Percentiles rank a stretch among this genome's conserved stretches.
These are phyloP conservation scores for Melanotaenia nigrans DNA, from an alignment of 2,797 vertebrate species.

Conservation along the genomic window DNA sequence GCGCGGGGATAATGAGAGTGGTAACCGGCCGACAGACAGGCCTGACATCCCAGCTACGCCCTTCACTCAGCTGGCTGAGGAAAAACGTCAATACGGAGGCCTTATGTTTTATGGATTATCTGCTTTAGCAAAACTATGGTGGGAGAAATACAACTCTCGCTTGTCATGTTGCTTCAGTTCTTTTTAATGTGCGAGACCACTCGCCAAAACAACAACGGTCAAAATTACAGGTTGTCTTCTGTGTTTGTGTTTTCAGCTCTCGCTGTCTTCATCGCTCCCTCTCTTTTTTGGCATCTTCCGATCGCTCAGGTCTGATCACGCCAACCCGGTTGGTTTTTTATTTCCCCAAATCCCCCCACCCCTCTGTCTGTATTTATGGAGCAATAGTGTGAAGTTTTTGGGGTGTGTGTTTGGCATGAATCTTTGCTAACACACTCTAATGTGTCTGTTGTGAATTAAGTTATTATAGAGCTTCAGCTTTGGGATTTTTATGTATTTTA, in stretches of 20 bases:
- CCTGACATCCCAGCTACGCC: slow-evolving; percentile 76
- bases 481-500: slow-evolving; percentile 38
- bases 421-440: slow-evolving; percentile 27
- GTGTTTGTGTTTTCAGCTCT: slow-evolving; percentile 53
- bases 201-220: slow-evolving; percentile 63
- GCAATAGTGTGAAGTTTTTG: slow-evolving; percentile 15
- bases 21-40: slow-evolving; percentile 72
- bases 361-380: not conserved
- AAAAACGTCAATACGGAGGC: slow-evolving; percentile 76
- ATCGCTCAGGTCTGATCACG: slow-evolving; percentile 24
- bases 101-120: slow-evolving; percentile 84
- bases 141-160: slow-evolving; percentile 76
- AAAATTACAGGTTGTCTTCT: slow-evolving; percentile 72
- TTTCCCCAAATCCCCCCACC: slow-evolving; percentile 1
- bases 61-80: slow-evolving; percentile 75
- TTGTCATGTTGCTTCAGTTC: slow-evolving; percentile 76
- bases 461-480: slow-evolving; percentile 29
- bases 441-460: slow-evolving; percentile 29
- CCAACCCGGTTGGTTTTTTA: slow-evolving; percentile 34
- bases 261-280: slow-evolving; percentile 26
- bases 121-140: slow-evolving; percentile 76
- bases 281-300: slow-evolving; percentile 22
- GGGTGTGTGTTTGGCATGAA: slow-evolving; percentile 6
- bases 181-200: slow-evolving; percentile 70
- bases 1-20: slow-evolving; percentile 76